Evolutionary conservation across 1,140 invertebrate genomes (phyloP).

Genomic region (Melipona quadrifasciata): DNA sequence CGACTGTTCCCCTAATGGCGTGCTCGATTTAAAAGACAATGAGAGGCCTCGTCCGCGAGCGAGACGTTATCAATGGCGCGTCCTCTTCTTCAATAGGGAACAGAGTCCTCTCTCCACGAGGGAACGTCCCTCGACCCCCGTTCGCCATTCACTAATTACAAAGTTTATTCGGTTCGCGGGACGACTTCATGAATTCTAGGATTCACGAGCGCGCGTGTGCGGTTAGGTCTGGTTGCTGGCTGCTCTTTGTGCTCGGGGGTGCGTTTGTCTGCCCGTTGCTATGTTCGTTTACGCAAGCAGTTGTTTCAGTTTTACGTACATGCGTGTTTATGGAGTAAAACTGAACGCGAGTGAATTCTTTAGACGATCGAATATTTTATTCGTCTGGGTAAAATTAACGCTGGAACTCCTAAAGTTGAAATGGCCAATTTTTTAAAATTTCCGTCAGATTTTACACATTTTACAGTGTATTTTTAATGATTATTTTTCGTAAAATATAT

Average conservation of each 20-base stretch:
- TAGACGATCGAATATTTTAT: neutral
- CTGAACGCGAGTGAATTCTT: neutral
- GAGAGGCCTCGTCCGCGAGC: constrained; percentile 3
- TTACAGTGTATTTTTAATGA: too few species aligned
- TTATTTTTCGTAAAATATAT: too few species aligned
- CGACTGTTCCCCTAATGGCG: constrained; percentile 48
- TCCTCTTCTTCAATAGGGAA: constrained; percentile 23
- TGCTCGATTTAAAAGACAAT: constrained; percentile 44
- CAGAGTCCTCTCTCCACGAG: constrained; percentile 7
- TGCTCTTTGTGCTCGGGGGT: constrained; percentile 24
- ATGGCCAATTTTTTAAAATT: too few species aligned
- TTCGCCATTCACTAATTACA: constrained; percentile 68
- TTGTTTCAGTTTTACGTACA: neutral
- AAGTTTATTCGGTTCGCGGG: constrained; percentile 67
- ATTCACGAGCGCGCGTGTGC: constrained; percentile 66
- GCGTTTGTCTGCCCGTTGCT: neutral
- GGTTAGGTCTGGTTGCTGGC: constrained; percentile 48
- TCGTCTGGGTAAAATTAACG: neutral
- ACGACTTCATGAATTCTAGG: constrained; percentile 68
- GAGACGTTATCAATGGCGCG: constrained; percentile 51
- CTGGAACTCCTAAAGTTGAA: too few species aligned
- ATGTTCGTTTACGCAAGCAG: too few species aligned
- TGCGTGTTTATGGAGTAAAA: too few species aligned
- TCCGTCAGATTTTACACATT: too few species aligned
- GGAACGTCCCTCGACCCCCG: constrained; percentile 22